phyloP scores from a whole-genome alignment of 2,888 invertebrate genomes.

The Arge pagana region DNA sequence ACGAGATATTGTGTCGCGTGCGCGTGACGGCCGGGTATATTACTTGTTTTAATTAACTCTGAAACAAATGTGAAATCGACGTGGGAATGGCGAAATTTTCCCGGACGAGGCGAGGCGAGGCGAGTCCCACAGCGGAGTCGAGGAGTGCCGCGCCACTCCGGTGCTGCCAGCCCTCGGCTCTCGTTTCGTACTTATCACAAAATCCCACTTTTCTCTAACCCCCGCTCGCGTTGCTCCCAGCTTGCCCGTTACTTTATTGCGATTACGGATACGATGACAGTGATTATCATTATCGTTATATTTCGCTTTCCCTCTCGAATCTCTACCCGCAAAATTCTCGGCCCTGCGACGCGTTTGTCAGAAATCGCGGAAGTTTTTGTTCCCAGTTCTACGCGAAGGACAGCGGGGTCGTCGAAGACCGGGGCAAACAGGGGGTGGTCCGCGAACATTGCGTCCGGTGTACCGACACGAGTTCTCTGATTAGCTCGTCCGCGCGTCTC shows the following conservation, averaged over 20 bases:
- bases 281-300: too few relatives aligned
- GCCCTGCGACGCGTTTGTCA: background rate
- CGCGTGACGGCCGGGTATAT: constrained; percentile 25
- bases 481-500: constrained; percentile 54
- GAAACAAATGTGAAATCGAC: constrained; percentile 44
- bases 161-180: too few relatives aligned
- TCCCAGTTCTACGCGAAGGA: constrained; percentile 12
- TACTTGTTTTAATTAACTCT: constrained; percentile 45
- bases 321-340: too few relatives aligned
- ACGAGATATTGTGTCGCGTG: constrained; percentile 46
- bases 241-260: too few relatives aligned
- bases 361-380: background rate
- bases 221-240: too few relatives aligned
- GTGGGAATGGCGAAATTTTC: constrained; percentile 39
- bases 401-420: constrained; percentile 24
- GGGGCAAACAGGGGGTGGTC: constrained; percentile 28
- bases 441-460: constrained; percentile 29
- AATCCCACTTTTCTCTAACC: too few relatives aligned
- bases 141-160: too few relatives aligned
- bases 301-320: too few relatives aligned
- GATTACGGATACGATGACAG: too few relatives aligned
- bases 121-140: too few relatives aligned
- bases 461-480: constrained; percentile 48
- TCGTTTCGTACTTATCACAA: too few relatives aligned
- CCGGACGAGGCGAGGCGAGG: too few relatives aligned